These are phyloP conservation scores for Acinonyx jubatus DNA, from an alignment of 2,113 vertebrate genomes.

Conservation along the genomic window DNA sequence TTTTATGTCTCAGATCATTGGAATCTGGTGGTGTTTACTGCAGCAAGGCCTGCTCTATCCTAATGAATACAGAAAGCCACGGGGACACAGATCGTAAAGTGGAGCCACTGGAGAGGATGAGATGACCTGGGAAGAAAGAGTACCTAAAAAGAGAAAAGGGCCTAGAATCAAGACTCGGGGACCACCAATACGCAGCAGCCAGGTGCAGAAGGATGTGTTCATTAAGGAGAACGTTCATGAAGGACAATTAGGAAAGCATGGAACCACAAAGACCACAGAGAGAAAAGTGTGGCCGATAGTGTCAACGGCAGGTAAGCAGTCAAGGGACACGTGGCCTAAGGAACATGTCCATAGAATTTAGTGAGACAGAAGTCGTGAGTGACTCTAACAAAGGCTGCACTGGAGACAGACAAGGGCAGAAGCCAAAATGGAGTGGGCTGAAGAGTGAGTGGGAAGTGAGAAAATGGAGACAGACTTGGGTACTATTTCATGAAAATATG, in stretches of 20 bases:
- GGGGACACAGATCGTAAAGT: no score
- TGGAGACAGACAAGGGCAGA: background rate
- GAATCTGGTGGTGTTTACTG: background rate
- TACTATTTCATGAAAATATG: background rate
- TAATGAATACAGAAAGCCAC: background rate
- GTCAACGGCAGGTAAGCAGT: background rate
- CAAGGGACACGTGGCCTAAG: background rate
- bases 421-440: background rate
- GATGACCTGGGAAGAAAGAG: background rate
- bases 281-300: background rate
- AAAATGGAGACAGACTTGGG: background rate
- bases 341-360: background rate
- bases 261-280: background rate
- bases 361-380: accelerated
- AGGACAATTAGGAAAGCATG: background rate
- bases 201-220: background rate
- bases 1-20: accelerated
- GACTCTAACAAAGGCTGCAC: background rate
- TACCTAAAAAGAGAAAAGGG: background rate
- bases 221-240: background rate
- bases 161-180: background rate
- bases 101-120: background rate
- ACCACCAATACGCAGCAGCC: background rate
- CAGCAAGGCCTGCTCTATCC: background rate
- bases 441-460: background rate